Percentiles rank a stretch among this genome's conserved stretches.
Evolutionary conservation across 2,888 invertebrate genomes (phyloP).

Genomic region (Ichneumon xanthorius): DNA sequence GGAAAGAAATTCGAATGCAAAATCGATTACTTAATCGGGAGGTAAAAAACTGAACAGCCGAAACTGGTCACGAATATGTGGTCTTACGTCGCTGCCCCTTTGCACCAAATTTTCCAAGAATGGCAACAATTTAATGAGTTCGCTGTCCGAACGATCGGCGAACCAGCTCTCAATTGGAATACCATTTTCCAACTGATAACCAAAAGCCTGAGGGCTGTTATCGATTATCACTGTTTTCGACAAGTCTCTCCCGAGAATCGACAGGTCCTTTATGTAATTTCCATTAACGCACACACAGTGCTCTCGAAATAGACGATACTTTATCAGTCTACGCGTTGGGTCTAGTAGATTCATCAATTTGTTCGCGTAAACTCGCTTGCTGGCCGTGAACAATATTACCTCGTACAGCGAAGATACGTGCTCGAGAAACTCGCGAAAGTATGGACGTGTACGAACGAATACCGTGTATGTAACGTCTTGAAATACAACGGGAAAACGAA

Average conservation of each 20-base stretch:
- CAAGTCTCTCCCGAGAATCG: conserved; percentile 96
- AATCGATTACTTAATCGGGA: conserved; percentile 88
- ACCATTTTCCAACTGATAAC: conserved; percentile 96
- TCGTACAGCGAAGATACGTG: conserved; percentile 95
- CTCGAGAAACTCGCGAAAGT: conserved; percentile 96
- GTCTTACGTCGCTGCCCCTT: conserved; percentile 96
- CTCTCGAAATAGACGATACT: conserved; percentile 96
- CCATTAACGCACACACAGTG: conserved; percentile 98
- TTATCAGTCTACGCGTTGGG: conserved; percentile 94
- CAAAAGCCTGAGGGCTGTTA: conserved; percentile 97
- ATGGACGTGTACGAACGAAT: conserved; percentile 95
- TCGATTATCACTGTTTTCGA: conserved; percentile 95
- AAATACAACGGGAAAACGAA: conserved; percentile 96
- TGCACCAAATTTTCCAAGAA: conserved; percentile 94
- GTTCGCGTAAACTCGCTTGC: conserved; percentile 97
- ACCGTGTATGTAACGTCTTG: conserved; percentile 96
- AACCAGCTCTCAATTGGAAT: conserved; percentile 99
- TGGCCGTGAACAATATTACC: conserved; percentile 97
- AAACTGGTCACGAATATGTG: conserved; percentile 95
- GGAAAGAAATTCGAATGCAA: conserved; percentile 30
- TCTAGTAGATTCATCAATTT: conserved; percentile 96
- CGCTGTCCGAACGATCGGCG: conserved; percentile 94
- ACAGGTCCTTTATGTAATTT: conserved; percentile 98
- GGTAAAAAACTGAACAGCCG: conserved; percentile 95
- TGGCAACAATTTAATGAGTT: conserved; percentile 95